Conservation (phyloP, 2,888 invertebrate genomes). For the Harpalus rubripes region DNA sequence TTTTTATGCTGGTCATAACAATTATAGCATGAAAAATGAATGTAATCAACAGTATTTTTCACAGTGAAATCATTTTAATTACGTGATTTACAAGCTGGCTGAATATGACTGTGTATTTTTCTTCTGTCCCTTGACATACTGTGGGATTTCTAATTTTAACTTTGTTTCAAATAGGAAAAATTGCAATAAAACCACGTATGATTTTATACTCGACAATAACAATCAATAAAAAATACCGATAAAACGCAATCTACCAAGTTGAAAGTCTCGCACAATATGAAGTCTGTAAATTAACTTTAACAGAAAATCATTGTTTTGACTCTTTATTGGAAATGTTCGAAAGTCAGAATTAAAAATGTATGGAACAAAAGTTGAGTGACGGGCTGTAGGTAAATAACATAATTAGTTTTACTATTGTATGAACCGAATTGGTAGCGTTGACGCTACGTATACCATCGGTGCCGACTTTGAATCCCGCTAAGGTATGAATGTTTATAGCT, state of each 20-base stretch:
- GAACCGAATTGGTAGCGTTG: too few species aligned
- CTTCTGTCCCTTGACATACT: constrained; percentile 22
- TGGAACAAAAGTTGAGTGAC: too few species aligned
- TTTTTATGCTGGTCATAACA: constrained; percentile 46
- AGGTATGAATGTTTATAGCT: too few species aligned
- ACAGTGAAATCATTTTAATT: constrained; percentile 33
- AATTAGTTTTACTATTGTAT: too few species aligned
- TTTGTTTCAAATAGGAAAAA: background rate
- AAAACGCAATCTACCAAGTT: background rate
- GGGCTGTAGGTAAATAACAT: too few species aligned
- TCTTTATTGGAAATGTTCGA: too few species aligned
- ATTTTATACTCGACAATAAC: background rate
- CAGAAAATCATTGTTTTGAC: too few species aligned
- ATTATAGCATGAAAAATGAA: constrained; percentile 35
- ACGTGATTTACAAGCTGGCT: constrained; percentile 21
- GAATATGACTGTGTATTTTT: constrained; percentile 29
- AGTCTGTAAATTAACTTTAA: too few species aligned
- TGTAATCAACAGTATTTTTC: constrained; percentile 34
- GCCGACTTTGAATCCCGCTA: too few species aligned
- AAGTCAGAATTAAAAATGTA: too few species aligned
- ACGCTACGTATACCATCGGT: too few species aligned
- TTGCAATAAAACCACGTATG: background rate
- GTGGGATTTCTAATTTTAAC: constrained; percentile 23
- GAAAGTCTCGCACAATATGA: background rate
- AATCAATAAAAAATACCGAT: background rate